Evolutionary conservation across 2,113 vertebrate genomes (phyloP).

Genomic region (Falco punctatus): DNA sequence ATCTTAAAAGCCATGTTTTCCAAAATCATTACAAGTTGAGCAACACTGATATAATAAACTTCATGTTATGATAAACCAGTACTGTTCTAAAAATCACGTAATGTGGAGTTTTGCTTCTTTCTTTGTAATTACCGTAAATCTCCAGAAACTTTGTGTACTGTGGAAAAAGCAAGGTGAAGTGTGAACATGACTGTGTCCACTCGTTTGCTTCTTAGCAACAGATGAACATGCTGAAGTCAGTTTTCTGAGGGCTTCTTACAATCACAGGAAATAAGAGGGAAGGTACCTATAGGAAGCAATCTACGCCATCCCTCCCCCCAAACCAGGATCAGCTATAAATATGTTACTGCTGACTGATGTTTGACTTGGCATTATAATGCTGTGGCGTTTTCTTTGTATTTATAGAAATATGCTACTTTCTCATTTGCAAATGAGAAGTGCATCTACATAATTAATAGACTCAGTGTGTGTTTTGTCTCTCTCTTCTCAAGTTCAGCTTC

Average conservation of each 20-base stretch:
- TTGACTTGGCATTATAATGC: neutral
- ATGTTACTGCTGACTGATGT: neutral
- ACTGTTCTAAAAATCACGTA: neutral
- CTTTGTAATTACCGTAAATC: neutral
- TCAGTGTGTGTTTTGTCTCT: neutral
- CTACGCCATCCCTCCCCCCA: neutral
- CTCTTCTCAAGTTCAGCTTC: neutral
- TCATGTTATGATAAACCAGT: accelerated
- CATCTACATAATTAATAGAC: neutral
- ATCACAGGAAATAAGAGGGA: neutral
- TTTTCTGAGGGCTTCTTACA: neutral
- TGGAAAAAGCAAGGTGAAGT: neutral
- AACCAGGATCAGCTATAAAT: neutral
- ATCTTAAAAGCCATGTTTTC: neutral
- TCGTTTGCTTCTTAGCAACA: neutral
- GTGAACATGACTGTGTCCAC: neutral
- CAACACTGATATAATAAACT: neutral
- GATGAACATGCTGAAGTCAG: neutral
- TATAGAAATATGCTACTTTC: neutral
- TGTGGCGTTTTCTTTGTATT: neutral
- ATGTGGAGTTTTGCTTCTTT: neutral
- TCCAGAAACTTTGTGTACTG: neutral
- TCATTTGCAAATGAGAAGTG: neutral
- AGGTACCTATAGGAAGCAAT: neutral
- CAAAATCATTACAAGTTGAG: neutral